Percentiles rank a stretch among this genome's conserved stretches.
These are phyloP conservation scores for Nibea albiflora DNA, from an alignment of 2,113 vertebrate species.

Conservation along the genomic window DNA sequence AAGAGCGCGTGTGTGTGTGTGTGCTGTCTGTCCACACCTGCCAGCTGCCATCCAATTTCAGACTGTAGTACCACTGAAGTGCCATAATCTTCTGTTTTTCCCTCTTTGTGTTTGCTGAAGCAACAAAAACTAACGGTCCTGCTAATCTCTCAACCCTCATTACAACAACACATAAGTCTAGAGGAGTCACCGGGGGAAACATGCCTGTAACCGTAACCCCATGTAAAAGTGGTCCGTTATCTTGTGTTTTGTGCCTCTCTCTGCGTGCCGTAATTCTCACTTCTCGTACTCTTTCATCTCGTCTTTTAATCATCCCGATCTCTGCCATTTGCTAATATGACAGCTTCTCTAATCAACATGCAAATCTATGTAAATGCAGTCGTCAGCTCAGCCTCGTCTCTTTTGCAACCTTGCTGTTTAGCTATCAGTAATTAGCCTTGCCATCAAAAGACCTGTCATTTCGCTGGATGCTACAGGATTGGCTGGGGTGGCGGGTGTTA, in stretches of 20 bases:
- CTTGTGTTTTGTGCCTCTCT: conserved; percentile 11
- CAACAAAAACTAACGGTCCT: conserved; percentile 48
- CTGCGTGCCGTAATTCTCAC: background rate
- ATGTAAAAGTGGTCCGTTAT: conserved; percentile 2
- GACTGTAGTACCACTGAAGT: conserved; percentile 48
- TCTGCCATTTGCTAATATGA: conserved; percentile 66
- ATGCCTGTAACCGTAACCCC: background rate
- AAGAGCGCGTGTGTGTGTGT: background rate
- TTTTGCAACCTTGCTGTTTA: conserved; percentile 72
- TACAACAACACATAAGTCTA: conserved; percentile 38
- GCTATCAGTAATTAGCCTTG: conserved; percentile 69
- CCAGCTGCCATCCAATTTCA: conserved; percentile 58
- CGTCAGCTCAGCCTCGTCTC: conserved; percentile 57
- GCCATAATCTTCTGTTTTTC: conserved; percentile 54
- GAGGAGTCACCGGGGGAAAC: conserved; percentile 42
- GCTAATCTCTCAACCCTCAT: conserved; percentile 32
- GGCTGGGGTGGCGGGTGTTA: conserved; percentile 59
- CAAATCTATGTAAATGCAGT: conserved; percentile 81
- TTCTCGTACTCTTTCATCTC: conserved; percentile 8
- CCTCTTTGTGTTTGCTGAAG: conserved; percentile 65
- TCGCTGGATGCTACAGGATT: conserved; percentile 37
- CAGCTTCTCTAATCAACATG: conserved; percentile 73
- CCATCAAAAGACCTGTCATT: conserved; percentile 68
- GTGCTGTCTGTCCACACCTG: conserved; percentile 24
- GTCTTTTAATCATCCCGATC: conserved; percentile 59